Conservation (phyloP, 2,797 vertebrate genomes). For the Graptemys geographica region DNA sequence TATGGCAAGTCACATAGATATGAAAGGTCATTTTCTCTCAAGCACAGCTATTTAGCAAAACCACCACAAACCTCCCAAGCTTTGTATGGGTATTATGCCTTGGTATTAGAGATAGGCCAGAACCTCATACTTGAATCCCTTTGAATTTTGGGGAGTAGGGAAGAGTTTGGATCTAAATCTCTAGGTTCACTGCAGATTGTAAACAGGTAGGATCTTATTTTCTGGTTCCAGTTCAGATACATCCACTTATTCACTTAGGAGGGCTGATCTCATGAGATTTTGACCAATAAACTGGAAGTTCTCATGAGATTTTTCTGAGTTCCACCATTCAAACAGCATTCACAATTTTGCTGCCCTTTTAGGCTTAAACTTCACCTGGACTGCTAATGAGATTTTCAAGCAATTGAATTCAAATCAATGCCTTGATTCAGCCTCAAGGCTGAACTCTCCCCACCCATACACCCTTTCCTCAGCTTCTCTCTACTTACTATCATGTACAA, state of each 20-base stretch:
- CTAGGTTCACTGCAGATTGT: not conserved
- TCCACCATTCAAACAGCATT: not conserved
- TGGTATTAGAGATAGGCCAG: not conserved
- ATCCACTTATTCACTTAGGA: rapidly evolving
- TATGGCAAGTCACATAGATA: not conserved
- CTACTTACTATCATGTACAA: not conserved
- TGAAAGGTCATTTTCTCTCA: not conserved
- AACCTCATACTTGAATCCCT: not conserved
- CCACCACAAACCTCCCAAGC: not conserved
- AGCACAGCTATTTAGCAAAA: not conserved
- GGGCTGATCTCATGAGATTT: too few species aligned
- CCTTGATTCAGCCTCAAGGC: not conserved
- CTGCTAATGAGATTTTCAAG: not conserved
- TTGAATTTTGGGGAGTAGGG: rapidly evolving
- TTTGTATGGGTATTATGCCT: rapidly evolving
- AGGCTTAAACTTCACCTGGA: not conserved
- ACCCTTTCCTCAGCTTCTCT: not conserved
- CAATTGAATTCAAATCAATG: not conserved
- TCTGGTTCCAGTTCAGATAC: not conserved
- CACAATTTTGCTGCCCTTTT: not conserved
- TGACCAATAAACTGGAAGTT: rapidly evolving
- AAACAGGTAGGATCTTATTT: not conserved
- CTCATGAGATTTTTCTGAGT: not conserved
- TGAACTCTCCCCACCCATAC: not conserved
- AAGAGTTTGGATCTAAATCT: not conserved